Conservation (phyloP, 2,113 vertebrate species). For the Macaca mulatta region DNA sequence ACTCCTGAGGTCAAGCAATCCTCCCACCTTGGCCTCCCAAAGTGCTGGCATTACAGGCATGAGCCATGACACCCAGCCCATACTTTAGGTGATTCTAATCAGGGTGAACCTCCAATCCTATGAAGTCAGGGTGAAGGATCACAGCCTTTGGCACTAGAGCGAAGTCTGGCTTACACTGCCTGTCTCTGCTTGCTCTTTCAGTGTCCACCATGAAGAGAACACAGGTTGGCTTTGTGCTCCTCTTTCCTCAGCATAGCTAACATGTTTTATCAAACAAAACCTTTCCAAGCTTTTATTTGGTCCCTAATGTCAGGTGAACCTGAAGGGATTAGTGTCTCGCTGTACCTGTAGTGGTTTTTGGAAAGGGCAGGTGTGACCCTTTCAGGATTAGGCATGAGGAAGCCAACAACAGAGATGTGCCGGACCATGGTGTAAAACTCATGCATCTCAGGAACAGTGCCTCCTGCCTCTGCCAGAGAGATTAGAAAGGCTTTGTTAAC, state of each 20-base stretch:
- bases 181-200: neutral
- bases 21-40: too few relatives aligned
- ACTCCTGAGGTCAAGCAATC: too few relatives aligned
- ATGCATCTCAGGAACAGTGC: neutral
- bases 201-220: neutral
- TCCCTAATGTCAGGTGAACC: neutral
- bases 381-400: conserved; percentile 37
- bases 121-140: neutral
- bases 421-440: neutral
- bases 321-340: neutral
- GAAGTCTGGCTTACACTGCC: neutral
- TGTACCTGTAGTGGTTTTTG: neutral
- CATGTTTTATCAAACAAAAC: neutral
- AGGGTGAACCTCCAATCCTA: neutral
- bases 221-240: neutral
- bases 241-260: neutral
- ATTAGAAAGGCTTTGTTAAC: neutral
- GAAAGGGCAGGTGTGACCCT: neutral
- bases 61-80: too few relatives aligned
- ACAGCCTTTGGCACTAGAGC: neutral
- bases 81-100: neutral
- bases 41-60: too few relatives aligned
- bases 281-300: neutral
- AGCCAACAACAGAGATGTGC: neutral
- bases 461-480: neutral